Percentiles rank a stretch among this genome's conserved stretches.
phyloP scores from a whole-genome alignment of 2,888 invertebrate genomes.

The Microctonus brassicae region DNA sequence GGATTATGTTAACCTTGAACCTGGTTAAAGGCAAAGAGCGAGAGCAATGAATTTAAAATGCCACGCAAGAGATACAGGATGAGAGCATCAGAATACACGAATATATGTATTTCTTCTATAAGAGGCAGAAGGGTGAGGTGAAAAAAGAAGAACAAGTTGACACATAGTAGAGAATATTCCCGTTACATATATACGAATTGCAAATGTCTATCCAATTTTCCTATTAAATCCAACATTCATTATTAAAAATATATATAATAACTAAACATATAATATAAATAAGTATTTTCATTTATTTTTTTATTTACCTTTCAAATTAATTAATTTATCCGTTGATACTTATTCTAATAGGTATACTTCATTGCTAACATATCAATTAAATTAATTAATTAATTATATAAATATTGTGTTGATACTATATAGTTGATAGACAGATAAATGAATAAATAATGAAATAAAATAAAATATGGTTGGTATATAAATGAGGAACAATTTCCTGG shows the following conservation, averaged over 20 bases:
- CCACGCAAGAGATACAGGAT: slow-evolving; percentile 18
- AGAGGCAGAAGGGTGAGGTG: slow-evolving; percentile 26
- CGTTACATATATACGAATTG: slow-evolving; percentile 12
- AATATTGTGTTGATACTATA: too few relatives aligned
- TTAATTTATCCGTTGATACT: too few relatives aligned
- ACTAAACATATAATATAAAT: too few relatives aligned
- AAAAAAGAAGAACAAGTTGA: neutral
- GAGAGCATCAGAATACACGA: neutral
- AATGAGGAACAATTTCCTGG: neutral
- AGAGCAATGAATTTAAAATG: slow-evolving; percentile 34
- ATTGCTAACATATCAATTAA: too few relatives aligned
- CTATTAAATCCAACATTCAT: too few relatives aligned
- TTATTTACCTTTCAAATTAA: too few relatives aligned
- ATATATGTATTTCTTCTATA: neutral
- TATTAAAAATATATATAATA: too few relatives aligned
- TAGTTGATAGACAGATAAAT: too few relatives aligned
- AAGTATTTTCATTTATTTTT: too few relatives aligned
- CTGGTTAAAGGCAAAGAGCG: slow-evolving; percentile 14
- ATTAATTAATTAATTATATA: too few relatives aligned
- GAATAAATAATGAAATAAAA: neutral
- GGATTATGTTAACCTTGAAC: slow-evolving; percentile 20
- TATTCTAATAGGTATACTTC: too few relatives aligned
- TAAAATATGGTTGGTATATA: neutral
- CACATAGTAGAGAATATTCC: neutral
- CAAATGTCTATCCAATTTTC: neutral